Evolutionary conservation across 1,140 invertebrate genomes (phyloP), one percentile per base, ranked within the genome.

Genomic region (Planococcus citri): DNA sequence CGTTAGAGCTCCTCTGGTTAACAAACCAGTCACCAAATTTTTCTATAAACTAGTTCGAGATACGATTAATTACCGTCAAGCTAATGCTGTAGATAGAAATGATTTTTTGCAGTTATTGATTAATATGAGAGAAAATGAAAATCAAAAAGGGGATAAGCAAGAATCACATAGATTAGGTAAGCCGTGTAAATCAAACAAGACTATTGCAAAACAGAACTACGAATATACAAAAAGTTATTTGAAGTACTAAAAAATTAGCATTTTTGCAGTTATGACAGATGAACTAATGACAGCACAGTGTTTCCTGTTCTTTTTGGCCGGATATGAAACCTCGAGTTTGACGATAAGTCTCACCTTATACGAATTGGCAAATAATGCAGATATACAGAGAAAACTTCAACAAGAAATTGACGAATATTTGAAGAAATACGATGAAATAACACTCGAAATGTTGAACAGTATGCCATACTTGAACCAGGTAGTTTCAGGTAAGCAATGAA

Each of bases 311-410:
- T 68, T 88, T 70, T 72, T 83, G 1, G 84, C 83, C 68, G 84
- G 85, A 14, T 85, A 82, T 57, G 86, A 87, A 70, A 85, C 86
- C 0, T 83, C 83, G 0, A 79, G 83, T 2, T 80, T 79, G 17
- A 72, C 80, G 0, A 75, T 86, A 27, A 78, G 78, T 20, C 79
- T 78, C 57, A 75, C 78, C 3, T 73, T 79, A 12, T 75, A 78
- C 24, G 78, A 81, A 73, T 74, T 87, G 27, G 82, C 83, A 0
- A 76, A 76, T 37, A 76, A 84, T 74, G 79, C 78, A 21, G 79
- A 82, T 9, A 75, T 82, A 38, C 84, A 85, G 71, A 74, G 82
- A 27, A 79, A 77, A 70, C 33, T 86, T 0, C 77, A 80, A 24
- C 73, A 82, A 68, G 86, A 88, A 76, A 83, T 89, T 9, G 73